Percentiles rank a stretch among this genome's conserved stretches.
These are phyloP conservation scores for Neodontobutis hainanensis DNA, from an alignment of 2,113 vertebrate genomes.

Conservation along the genomic window DNA sequence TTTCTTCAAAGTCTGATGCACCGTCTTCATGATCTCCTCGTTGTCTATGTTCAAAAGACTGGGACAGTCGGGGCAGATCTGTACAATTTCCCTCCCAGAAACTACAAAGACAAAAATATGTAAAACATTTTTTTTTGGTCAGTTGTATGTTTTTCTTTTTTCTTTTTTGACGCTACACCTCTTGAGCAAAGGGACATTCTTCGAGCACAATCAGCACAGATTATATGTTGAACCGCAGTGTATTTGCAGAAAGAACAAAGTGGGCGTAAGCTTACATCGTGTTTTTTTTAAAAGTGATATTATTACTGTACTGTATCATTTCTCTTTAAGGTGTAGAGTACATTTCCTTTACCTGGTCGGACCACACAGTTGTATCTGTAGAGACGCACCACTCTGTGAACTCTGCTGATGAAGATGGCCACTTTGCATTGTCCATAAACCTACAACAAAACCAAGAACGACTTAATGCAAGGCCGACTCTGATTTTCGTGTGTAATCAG, in stretches of 20 bases:
- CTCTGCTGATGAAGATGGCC: slow-evolving; percentile 68
- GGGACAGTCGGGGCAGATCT: slow-evolving; percentile 68
- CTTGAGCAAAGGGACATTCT: too few species aligned
- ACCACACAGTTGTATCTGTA: slow-evolving; percentile 74
- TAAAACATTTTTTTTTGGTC: not conserved
- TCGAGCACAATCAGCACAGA: too few species aligned
- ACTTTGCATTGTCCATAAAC: slow-evolving; percentile 79
- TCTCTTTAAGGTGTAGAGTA: not conserved
- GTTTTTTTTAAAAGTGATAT: not conserved
- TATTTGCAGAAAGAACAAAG: too few species aligned
- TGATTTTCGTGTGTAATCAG: too few species aligned
- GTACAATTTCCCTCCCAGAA: not conserved
- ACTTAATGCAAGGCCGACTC: too few species aligned
- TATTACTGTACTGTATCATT: not conserved
- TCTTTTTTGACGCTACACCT: too few species aligned
- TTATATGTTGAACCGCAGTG: too few species aligned
- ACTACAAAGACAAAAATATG: slow-evolving; percentile 38
- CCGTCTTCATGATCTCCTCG: slow-evolving; percentile 26
- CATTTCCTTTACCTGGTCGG: slow-evolving; percentile 70
- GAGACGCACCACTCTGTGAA: slow-evolving; percentile 71
- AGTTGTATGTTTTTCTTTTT: too few species aligned
- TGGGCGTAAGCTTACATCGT: not conserved
- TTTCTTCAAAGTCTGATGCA: slow-evolving; percentile 58
- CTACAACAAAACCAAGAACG: slow-evolving; percentile 48
- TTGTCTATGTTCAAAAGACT: rapidly evolving